Evolutionary conservation across 1,140 invertebrate genomes (phyloP), one percentile per base, ranked within the genome.

Genomic region (Episyrphus balteatus): DNA sequence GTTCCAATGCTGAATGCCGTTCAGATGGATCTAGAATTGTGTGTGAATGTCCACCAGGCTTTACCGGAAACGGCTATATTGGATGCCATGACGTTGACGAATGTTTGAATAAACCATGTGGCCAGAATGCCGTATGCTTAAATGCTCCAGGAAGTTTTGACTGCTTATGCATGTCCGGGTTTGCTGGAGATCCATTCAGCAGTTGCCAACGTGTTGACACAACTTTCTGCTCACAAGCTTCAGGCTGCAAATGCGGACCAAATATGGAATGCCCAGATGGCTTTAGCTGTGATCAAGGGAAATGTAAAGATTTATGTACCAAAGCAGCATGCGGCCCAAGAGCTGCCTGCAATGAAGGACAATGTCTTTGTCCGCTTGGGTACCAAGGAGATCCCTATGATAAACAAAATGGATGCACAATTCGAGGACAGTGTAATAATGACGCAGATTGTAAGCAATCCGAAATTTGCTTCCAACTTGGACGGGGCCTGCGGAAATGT

Each of bases 71-170:
- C 75, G 86, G 88, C 2, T 92, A 88, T 57, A 77, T 92, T 41
- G 76, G 81, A 48, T 93, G 90, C 64, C 77, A 79, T 58, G 88
- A 92, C 68, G 79, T 92, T 42, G 83, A 92, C 62, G 89, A 93
- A 70, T 94, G 90, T 62, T 76, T 70, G 37, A 77, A 76, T 46
- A 83, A 84, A 58, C 84, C 86, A 3, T 93, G 90, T 66, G 90
- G 88, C 15, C 73, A 78, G 49, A 87, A 89, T 64, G 88, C 90
- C 2, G 80, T 84, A 17, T 94, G 91, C 57, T 84, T 93, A 37
- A 93, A 94, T 57, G 88, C 85, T 1, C 76, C 82, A 6, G 90
- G 90, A 39, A 82, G 84, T 53, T 93, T 83, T 57, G 88, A 90
- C 59, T 95, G 91, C 65, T 75, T 83, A 2, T 95, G 91, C 58